These are phyloP conservation scores for Porites cylindrica DNA, from an alignment of 92 coral and sea anemone genomes.

Conservation along the genomic window DNA sequence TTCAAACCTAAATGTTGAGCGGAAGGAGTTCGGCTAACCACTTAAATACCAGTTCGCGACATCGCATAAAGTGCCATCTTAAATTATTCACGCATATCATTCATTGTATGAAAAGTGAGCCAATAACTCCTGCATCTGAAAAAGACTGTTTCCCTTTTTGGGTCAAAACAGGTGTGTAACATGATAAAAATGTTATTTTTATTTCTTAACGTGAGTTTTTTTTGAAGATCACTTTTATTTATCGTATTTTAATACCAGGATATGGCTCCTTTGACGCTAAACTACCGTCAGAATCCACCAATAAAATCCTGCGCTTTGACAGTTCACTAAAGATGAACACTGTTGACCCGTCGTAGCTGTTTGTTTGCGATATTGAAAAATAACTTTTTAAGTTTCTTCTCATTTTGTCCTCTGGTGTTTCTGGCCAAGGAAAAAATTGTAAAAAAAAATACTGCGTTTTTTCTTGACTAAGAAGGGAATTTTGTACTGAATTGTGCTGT, in stretches of 20 bases:
- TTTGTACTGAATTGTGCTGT: background rate
- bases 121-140: background rate
- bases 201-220: background rate
- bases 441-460: background rate
- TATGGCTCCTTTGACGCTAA: no score
- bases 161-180: background rate
- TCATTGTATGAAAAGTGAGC: background rate
- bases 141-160: background rate
- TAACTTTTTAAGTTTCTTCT: no score
- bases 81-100: conserved; percentile 3
- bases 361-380: no score
- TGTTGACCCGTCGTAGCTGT: no score
- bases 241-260: no score
- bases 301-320: no score
- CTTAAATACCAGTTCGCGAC: conserved; percentile 8
- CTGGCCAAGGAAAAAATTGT: no score
- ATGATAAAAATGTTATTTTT: background rate
- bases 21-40: background rate
- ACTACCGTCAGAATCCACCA: no score
- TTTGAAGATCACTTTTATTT: background rate
- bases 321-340: no score
- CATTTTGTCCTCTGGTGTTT: no score
- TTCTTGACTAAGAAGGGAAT: background rate
- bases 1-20: background rate
- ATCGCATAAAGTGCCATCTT: background rate